Evolutionary conservation across 2,888 invertebrate genomes (phyloP), one percentile per base, ranked within the genome.

Genomic region (Xylota segnis): DNA sequence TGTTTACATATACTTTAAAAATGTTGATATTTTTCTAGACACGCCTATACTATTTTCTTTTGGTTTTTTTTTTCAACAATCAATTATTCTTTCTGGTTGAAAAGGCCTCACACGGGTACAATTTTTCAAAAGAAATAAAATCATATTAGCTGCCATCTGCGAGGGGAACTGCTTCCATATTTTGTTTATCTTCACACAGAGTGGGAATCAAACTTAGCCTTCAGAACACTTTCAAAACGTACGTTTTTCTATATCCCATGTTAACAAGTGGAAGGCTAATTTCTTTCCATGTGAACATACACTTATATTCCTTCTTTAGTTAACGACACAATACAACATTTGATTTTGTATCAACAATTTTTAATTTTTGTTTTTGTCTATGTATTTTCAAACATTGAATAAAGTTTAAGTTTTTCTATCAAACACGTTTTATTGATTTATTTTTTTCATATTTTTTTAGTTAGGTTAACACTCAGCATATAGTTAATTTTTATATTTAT

Each of bases 121-220:
- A 59, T 76, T 65, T 77, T 10, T 43, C 40, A 54, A 32, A 52
- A n/a, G 52, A 72, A 58, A 54, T 23, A 47, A 65, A 40, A 23
- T 6, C n/a, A 18, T 27, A 59, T 47, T 77, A 83, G 83, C 83
- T 83, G 83, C 83, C 83, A 66, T 72, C 71, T 65, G 77, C 71
- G 71, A 71, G 71, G 71, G 77, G 54, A 45, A 37, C 77, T 83
- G 43, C 83, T 77, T 77, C 66, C 58, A 43, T 37, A 34, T 56
- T 43, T 59, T 43, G 27, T 16, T 16, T 16, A 16, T 70, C 16
- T 58, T 56, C 54, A 47, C 63, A 32, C 9, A 40, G 10, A 54
- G 29, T 61, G 18, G 56, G 29, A 7, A 14, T 5, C 5, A 23
- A 37, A 47, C 7, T 7, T 18, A 18, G 16, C 45, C 43, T 16